These are phyloP conservation scores for Oikopleura albicans DNA, from an alignment of 23 tunicate species.

Conservation along the genomic window DNA sequence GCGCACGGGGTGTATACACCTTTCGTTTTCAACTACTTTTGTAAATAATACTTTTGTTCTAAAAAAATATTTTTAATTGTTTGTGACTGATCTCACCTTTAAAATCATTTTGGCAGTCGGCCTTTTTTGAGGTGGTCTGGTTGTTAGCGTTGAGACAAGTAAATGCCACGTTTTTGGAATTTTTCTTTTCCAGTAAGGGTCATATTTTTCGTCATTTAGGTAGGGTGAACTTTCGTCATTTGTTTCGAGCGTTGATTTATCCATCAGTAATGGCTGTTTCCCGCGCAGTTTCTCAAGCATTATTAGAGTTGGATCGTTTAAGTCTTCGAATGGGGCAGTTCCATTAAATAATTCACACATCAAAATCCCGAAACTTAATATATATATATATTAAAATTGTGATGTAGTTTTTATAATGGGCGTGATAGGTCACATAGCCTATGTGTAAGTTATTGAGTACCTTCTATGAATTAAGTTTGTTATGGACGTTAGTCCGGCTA, in stretches of 20 bases:
- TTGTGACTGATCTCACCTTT: neutral
- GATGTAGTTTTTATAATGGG: neutral
- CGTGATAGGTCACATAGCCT: too few species aligned
- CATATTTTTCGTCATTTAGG: neutral
- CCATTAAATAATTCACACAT: neutral
- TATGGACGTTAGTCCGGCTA: too few species aligned
- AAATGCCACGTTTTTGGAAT: slow-evolving; percentile 12
- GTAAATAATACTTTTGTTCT: too few species aligned
- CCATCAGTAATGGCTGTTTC: neutral
- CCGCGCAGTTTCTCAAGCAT: slow-evolving; percentile 5
- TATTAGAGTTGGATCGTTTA: neutral
- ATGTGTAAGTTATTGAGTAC: too few species aligned
- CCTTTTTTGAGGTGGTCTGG: slow-evolving; percentile 10
- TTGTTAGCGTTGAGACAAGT: neutral
- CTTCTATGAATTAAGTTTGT: too few species aligned
- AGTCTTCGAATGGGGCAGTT: neutral
- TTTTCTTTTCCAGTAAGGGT: slow-evolving; percentile 8
- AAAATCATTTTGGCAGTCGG: neutral
- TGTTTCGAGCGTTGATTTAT: neutral
- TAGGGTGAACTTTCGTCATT: neutral
- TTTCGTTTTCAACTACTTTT: too few species aligned
- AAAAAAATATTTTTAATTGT: too few species aligned
- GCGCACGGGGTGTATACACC: too few species aligned
- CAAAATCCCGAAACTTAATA: neutral
- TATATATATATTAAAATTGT: neutral